A percentile compares a stretch with the other conserved stretches of the same genome.
phyloP scores from a whole-genome alignment of 1,140 invertebrate genomes.

The Achroia grisella region DNA sequence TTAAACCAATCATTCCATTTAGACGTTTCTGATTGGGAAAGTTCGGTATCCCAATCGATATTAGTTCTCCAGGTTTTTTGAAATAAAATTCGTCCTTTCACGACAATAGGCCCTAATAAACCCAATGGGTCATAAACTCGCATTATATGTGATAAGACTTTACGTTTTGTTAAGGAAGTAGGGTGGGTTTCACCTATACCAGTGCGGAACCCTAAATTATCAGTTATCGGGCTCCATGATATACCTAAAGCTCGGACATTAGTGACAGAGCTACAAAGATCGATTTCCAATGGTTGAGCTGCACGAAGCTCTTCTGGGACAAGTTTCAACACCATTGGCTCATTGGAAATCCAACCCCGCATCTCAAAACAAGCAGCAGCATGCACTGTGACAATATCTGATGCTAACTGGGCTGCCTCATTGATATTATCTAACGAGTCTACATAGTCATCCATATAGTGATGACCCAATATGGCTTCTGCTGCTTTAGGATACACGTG shows the following conservation, averaged over 20 bases:
- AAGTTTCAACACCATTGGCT: background rate
- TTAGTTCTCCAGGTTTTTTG: conserved; percentile 22
- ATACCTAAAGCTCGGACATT: conserved; percentile 3
- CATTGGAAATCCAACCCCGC: conserved; percentile 15
- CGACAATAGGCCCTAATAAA: conserved; percentile 22
- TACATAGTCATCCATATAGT: conserved; percentile 47
- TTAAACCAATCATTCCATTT: conserved; percentile 1
- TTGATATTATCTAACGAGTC: conserved; percentile 16
- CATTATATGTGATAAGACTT: conserved; percentile 15
- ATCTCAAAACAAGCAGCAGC: conserved; percentile 15
- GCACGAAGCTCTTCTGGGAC: background rate
- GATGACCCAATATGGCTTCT: conserved; percentile 18
- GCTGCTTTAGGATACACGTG: conserved; percentile 13
- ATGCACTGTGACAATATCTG: conserved; percentile 22
- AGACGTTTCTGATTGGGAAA: background rate
- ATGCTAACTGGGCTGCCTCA: conserved; percentile 22
- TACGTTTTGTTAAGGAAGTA: conserved; percentile 11
- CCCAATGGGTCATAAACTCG: conserved; percentile 34
- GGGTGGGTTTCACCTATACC: background rate
- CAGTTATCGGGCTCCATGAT: conserved; percentile 1
- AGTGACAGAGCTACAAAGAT: background rate
- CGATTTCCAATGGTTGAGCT: background rate
- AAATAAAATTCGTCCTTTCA: conserved; percentile 22
- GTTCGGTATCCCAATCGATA: conserved; percentile 23
- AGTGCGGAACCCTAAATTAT: conserved; percentile 3